Conservation (phyloP, 2,888 invertebrate species). For the Cephus runcator region DNA sequence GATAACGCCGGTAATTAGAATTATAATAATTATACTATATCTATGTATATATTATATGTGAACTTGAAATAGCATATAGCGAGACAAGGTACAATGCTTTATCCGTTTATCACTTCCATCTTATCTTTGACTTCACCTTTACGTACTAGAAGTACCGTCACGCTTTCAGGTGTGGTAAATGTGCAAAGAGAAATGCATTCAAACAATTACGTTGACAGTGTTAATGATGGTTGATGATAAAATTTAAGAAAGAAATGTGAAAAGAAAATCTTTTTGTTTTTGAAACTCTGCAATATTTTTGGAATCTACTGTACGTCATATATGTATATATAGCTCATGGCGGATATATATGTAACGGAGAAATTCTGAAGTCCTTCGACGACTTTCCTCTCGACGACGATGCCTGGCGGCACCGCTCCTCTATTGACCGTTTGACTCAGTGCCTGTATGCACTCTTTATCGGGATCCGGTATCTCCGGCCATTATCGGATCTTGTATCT, state of each 20-base stretch:
- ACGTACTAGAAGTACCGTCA: neutral
- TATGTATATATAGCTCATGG: neutral
- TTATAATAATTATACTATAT: neutral
- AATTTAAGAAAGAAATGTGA: neutral
- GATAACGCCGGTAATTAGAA: neutral
- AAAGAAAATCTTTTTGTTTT: neutral
- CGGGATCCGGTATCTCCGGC: constrained; percentile 18
- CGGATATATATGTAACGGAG: neutral
- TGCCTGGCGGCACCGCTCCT: constrained; percentile 22
- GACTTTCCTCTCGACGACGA: neutral
- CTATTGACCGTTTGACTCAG: constrained; percentile 33
- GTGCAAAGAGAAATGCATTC: neutral
- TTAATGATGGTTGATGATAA: neutral
- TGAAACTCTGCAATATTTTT: neutral
- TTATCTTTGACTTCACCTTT: neutral
- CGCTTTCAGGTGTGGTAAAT: neutral
- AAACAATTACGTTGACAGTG: neutral
- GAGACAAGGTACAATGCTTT: neutral
- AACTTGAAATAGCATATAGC: no score
- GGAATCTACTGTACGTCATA: neutral
- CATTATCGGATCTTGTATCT: constrained; percentile 7
- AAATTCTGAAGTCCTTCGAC: neutral
- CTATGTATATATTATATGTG: no score
- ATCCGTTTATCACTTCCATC: neutral
- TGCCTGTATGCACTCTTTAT: constrained; percentile 19